Conservation (phyloP, 2,113 vertebrate genomes). For the Junco hyemalis region DNA sequence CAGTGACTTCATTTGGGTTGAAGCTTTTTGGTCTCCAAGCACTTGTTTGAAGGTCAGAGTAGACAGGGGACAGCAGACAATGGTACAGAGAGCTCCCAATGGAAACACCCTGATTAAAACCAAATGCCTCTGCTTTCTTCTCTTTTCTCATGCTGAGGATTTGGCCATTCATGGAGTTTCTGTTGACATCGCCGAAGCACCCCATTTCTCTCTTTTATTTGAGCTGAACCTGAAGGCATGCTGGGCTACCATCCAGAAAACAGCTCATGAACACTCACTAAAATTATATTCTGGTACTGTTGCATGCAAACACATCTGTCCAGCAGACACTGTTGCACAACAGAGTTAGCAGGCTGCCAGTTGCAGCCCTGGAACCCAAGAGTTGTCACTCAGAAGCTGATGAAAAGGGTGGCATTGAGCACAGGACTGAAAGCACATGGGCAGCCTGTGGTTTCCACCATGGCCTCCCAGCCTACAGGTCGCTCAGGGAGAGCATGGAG, state of each 20-base stretch:
- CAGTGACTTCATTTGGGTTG: background rate
- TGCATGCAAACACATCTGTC: slow-evolving; percentile 7
- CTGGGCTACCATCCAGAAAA: slow-evolving; percentile 21
- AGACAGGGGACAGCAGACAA: background rate
- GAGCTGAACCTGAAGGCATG: background rate
- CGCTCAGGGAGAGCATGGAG: background rate
- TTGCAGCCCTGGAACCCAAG: background rate
- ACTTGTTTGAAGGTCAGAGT: background rate
- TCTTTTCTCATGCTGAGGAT: background rate
- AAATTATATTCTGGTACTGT: background rate
- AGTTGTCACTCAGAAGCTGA: background rate
- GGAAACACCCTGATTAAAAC: background rate
- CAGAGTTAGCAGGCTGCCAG: background rate
- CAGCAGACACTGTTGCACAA: slow-evolving; percentile 34
- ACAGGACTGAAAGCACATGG: background rate
- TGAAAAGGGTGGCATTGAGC: background rate
- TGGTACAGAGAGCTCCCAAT: background rate
- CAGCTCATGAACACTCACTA: slow-evolving; percentile 21
- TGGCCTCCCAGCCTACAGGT: background rate
- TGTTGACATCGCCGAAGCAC: background rate
- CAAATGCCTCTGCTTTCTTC: background rate
- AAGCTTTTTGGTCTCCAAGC: background rate
- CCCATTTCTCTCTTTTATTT: slow-evolving; percentile 3
- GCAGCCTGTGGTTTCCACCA: background rate
- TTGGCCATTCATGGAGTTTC: background rate